Evolutionary conservation across 2,888 invertebrate species (phyloP).

Genomic region (Pterostichus madidus): DNA sequence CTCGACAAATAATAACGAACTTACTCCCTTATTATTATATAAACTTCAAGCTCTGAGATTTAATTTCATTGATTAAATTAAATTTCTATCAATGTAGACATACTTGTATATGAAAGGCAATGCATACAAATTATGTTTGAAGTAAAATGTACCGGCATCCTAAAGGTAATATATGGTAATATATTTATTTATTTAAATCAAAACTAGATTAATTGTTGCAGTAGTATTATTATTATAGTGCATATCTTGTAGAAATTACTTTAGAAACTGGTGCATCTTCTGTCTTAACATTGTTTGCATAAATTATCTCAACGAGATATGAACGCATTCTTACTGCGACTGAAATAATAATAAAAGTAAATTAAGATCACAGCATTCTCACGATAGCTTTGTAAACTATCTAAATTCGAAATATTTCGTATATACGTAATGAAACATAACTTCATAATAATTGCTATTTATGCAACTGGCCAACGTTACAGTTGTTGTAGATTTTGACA

Average conservation of each 20-base stretch:
- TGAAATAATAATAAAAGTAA: constrained; percentile 22
- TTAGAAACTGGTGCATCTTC: constrained; percentile 43
- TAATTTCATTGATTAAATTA: too few relatives aligned
- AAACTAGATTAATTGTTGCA: constrained; percentile 19
- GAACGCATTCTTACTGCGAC: constrained; percentile 22
- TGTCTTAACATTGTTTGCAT: constrained; percentile 22
- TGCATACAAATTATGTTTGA: too few relatives aligned
- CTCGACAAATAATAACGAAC: too few relatives aligned
- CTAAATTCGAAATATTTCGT: constrained; percentile 40
- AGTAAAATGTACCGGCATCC: too few relatives aligned
- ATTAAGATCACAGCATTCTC: constrained; percentile 33
- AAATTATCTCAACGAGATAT: constrained; percentile 24
- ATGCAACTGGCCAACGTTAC: constrained; percentile 35
- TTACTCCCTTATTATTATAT: too few relatives aligned
- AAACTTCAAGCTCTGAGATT: too few relatives aligned
- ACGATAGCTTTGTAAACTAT: constrained; percentile 18
- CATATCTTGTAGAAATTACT: constrained; percentile 34
- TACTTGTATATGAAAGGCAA: too few relatives aligned
- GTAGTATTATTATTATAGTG: constrained; percentile 20
- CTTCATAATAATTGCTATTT: constrained; percentile 43
- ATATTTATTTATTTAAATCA: constrained; percentile 29
- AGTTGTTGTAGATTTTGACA: constrained; percentile 29
- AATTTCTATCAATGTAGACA: too few relatives aligned
- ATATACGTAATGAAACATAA: constrained; percentile 8
- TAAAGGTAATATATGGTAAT: neutral